phyloP scores from a whole-genome alignment of 1,140 invertebrate species.

The Cylas formicarius region DNA sequence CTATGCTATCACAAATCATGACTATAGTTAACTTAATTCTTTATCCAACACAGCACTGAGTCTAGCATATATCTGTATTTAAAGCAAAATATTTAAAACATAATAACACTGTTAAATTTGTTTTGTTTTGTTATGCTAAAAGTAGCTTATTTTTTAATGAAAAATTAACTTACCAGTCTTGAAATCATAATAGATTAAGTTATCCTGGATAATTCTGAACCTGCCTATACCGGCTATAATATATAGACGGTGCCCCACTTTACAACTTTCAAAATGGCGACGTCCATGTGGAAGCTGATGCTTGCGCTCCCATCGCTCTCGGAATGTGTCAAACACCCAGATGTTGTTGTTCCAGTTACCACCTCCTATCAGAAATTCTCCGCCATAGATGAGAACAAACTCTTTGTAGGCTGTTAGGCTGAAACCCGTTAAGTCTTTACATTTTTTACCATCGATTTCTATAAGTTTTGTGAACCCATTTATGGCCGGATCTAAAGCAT shows the following conservation, averaged over 20 bases:
- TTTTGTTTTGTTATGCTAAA: background rate
- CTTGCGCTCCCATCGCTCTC: slow-evolving; percentile 29
- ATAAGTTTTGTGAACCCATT: slow-evolving; percentile 14
- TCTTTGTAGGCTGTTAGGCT: slow-evolving; percentile 31
- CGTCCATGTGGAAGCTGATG: slow-evolving; percentile 22
- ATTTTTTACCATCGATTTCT: slow-evolving; percentile 20
- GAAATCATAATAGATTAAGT: slow-evolving; percentile 32
- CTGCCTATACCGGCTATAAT: slow-evolving; percentile 32
- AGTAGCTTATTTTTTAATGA: background rate
- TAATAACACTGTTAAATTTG: background rate
- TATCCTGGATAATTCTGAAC: slow-evolving; percentile 32
- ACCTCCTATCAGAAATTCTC: slow-evolving; percentile 27
- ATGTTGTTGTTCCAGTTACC: slow-evolving; percentile 33
- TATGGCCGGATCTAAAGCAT: slow-evolving; percentile 10
- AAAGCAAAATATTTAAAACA: background rate
- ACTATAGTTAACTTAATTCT: background rate
- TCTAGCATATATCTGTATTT: background rate
- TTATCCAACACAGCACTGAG: background rate
- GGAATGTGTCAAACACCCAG: slow-evolving; percentile 31
- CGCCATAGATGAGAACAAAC: slow-evolving; percentile 34
- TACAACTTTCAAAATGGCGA: slow-evolving; percentile 33
- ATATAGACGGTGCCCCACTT: slow-evolving; percentile 27
- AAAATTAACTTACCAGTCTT: slow-evolving; percentile 19
- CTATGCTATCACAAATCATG: slow-evolving; percentile 25
- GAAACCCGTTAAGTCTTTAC: slow-evolving; percentile 25